A percentile compares a stretch with the other conserved stretches of the same genome.
phyloP scores from a whole-genome alignment of 2,113 vertebrate species.

The Bufo bufo region DNA sequence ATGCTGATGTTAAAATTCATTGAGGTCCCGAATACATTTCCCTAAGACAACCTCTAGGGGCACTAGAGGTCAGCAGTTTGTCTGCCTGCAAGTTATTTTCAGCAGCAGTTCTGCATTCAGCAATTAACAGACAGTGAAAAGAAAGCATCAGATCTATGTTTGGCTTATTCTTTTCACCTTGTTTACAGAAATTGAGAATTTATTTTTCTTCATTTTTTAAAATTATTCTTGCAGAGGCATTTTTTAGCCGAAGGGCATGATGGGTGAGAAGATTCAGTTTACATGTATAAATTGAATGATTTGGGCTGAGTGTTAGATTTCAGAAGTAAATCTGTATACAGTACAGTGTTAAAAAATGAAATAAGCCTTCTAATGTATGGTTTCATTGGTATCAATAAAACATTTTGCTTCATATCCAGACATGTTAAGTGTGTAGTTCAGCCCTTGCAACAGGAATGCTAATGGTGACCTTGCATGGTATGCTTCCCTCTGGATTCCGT shows the following conservation, averaged over 20 bases:
- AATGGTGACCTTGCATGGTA: not conserved
- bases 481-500: not conserved
- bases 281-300: not conserved
- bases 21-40: constrained; percentile 41
- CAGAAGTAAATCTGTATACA: not conserved
- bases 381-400: not conserved
- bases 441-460: not conserved
- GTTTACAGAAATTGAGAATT: not conserved
- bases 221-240: not conserved
- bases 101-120: constrained; percentile 19
- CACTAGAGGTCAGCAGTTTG: constrained; percentile 68
- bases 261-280: not conserved
- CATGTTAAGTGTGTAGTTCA: not conserved
- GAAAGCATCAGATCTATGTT: not conserved
- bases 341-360: not conserved
- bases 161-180: not conserved
- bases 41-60: constrained; percentile 60
- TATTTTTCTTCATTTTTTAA: not conserved
- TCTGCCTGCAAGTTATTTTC: constrained; percentile 16
- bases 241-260: not conserved
- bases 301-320: not conserved
- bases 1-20: constrained; percentile 33
- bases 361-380: not conserved
- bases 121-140: not conserved
- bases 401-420: too few relatives aligned